Evolutionary conservation across 2,113 vertebrate species (phyloP).

Genomic region (Geococcyx californianus): DNA sequence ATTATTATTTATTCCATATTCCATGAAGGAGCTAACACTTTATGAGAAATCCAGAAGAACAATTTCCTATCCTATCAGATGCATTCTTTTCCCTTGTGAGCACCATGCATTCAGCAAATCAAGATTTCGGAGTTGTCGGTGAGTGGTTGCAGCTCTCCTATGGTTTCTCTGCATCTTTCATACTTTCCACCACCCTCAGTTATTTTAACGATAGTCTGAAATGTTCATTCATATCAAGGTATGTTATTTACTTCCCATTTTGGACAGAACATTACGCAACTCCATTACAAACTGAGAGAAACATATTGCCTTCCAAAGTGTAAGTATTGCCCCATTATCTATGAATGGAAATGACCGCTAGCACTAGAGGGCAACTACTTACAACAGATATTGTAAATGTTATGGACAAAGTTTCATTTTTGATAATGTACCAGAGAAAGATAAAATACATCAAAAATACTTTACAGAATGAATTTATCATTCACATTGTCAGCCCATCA

Average conservation of each 20-base stretch:
- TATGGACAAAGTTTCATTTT: slow-evolving; percentile 60
- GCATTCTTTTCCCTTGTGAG: not conserved
- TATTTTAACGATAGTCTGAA: slow-evolving; percentile 63
- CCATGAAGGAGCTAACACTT: not conserved
- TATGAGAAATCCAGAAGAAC: not conserved
- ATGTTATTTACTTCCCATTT: slow-evolving; percentile 68
- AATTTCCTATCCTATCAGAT: not conserved
- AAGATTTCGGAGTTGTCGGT: not conserved
- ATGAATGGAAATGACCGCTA: slow-evolving; percentile 58
- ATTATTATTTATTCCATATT: not conserved
- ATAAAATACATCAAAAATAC: slow-evolving; percentile 69
- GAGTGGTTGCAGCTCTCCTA: not conserved
- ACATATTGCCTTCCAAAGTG: slow-evolving; percentile 50
- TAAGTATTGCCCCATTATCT: slow-evolving; percentile 36
- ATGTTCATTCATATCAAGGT: slow-evolving; percentile 49
- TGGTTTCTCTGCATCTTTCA: slow-evolving; percentile 11
- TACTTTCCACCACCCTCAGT: slow-evolving; percentile 49
- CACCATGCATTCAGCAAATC: not conserved
- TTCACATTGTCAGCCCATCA: slow-evolving; percentile 46
- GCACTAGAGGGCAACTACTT: slow-evolving; percentile 55
- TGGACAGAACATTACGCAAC: slow-evolving; percentile 35
- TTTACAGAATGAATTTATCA: slow-evolving; percentile 60
- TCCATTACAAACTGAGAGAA: slow-evolving; percentile 46
- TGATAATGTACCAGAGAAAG: slow-evolving; percentile 63
- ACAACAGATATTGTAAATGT: slow-evolving; percentile 56